Base-by-base conservation (phyloP, 1,140 invertebrate species). In the Lasaia peninsularis region DNA sequence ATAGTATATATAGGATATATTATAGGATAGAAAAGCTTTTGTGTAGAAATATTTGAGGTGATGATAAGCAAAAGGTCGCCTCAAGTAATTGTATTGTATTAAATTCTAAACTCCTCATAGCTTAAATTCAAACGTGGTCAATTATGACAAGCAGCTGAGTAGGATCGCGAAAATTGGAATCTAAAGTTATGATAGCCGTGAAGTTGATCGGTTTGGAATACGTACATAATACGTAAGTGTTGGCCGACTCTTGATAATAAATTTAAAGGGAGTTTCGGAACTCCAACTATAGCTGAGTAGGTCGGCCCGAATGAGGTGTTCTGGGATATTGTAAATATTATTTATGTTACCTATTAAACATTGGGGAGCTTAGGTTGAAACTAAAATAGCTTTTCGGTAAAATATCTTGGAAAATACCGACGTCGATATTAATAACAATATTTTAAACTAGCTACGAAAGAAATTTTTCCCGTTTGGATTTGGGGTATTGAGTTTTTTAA, bases 321-420 rank as follows among this genome's bases (percentile, higher is more conserved):
- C 70, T 58, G 63, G 60, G 59, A 51, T 65, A 61, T 57, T 72
- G 71, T 75, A 67, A 75, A 69, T 70, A 68, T 70, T 75, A 71
- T 75, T 75, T 75, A 75, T 65, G 59, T 65, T 61, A 57, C 48
- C 40, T 57, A 58, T 63, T 28, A 65, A 68, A 56, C 53, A 56
- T 40, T 34, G 21, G 61, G 60, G 63, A 73, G 60, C 14, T 37
- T 37, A 16, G 35, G 35, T 37, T 35, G 34, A 35, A 35, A 35
- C 34, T 35, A 35, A 35, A 35, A 35, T 35, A 35, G 34, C 34
- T 35, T 35, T 35, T 12, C 34, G 34, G 12, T 35, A 35, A 35
- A 35, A 35, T 35, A 35, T 35, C 34, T 35, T 35, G 12, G 34
- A 35, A 35, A 35, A 35, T 35, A 35, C 34, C 34, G n/a, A 12